A percentile compares a stretch with the other conserved stretches of the same genome.
These are phyloP conservation scores for Liopterus haemorrhoidalis DNA, from an alignment of 2,888 invertebrate genomes.

Conservation along the genomic window DNA sequence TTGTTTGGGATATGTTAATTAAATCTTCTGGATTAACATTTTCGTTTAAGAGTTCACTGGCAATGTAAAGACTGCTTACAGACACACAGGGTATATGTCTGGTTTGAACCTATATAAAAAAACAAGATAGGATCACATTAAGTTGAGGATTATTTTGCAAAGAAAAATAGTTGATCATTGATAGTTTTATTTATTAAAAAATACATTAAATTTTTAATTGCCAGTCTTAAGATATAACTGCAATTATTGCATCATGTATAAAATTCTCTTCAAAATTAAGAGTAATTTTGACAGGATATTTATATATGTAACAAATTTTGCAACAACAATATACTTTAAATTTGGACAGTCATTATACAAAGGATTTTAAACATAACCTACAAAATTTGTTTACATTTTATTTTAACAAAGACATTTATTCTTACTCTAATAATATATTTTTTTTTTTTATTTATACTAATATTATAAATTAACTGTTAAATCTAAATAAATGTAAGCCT, in stretches of 20 bases:
- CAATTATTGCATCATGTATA: too few relatives aligned
- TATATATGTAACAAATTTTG: too few relatives aligned
- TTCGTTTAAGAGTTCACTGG: slow-evolving; percentile 60
- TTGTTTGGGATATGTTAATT: slow-evolving; percentile 62
- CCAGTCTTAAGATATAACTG: too few relatives aligned
- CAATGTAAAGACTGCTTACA: slow-evolving; percentile 78
- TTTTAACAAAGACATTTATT: background rate
- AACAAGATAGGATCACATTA: slow-evolving; percentile 14
- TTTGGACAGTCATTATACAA: too few relatives aligned
- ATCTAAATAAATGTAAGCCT: background rate
- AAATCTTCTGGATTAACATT: slow-evolving; percentile 61
- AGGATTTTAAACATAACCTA: too few relatives aligned
- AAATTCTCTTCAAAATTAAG: too few relatives aligned
- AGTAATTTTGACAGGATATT: too few relatives aligned
- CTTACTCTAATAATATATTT: background rate
- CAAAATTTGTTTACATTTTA: background rate
- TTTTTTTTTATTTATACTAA: slow-evolving; percentile 1
- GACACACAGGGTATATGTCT: slow-evolving; percentile 86
- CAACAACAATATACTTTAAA: too few relatives aligned
- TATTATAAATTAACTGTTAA: background rate
- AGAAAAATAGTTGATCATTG: slow-evolving; percentile 1
- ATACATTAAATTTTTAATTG: too few relatives aligned
- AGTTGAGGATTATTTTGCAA: too few relatives aligned
- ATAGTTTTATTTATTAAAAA: slow-evolving; percentile 3
- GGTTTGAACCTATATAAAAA: slow-evolving; percentile 52